Evolutionary conservation across 2,113 vertebrate genomes (phyloP).

Genomic region (Holacanthus passer): DNA sequence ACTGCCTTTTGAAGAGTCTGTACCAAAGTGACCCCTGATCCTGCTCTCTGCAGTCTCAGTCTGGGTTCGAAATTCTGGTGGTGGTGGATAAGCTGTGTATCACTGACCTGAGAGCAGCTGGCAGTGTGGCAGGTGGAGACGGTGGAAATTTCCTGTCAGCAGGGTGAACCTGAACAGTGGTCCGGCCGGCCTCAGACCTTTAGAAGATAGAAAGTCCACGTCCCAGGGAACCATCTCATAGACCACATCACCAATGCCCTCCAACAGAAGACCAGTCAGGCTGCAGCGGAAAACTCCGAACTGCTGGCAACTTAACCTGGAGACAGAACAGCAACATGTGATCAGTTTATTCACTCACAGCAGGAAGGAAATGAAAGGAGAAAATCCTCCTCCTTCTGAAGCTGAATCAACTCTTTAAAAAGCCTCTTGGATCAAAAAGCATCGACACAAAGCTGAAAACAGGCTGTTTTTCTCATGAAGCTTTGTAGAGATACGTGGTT

Average conservation of each 20-base stretch:
- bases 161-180: slow-evolving; percentile 39
- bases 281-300: slow-evolving; percentile 12
- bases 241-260: slow-evolving; percentile 17
- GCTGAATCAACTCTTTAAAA: no score
- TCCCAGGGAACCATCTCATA: slow-evolving; percentile 31
- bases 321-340: neutral
- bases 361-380: no score
- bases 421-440: no score
- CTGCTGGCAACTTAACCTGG: slow-evolving; percentile 16
- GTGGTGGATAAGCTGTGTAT: neutral
- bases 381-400: no score
- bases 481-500: no score
- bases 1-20: no score
- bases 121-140: slow-evolving; percentile 44
- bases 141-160: slow-evolving; percentile 19
- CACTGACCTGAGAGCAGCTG: slow-evolving; percentile 25
- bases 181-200: slow-evolving; percentile 32
- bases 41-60: no score
- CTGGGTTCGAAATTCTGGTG: neutral
- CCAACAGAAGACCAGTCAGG: slow-evolving; percentile 21
- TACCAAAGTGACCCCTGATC: no score
- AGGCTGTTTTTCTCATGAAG: no score
- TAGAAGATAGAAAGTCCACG: slow-evolving; percentile 14
- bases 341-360: no score
- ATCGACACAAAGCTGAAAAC: no score